Conservation (phyloP, 2,113 vertebrate genomes). For the Pheucticus melanocephalus region DNA sequence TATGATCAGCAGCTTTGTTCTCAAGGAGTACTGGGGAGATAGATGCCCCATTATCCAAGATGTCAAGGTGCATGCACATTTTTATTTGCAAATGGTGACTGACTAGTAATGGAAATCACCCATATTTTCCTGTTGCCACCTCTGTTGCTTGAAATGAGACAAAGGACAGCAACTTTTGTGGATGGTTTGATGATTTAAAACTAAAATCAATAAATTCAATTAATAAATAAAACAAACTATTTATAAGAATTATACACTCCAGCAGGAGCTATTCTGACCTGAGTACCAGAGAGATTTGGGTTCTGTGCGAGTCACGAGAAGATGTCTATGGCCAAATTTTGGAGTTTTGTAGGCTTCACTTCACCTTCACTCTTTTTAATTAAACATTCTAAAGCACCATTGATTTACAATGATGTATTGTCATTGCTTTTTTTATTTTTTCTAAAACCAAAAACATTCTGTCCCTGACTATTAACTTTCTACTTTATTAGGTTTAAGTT, state of each 20-base stretch:
- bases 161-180: background rate
- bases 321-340: background rate
- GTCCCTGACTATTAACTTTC: slow-evolving; percentile 22
- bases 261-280: background rate
- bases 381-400: background rate
- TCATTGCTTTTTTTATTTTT: background rate
- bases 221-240: background rate
- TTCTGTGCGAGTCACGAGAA: background rate
- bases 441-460: background rate
- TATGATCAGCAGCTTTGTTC: background rate
- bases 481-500: slow-evolving; percentile 31
- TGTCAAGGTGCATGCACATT: fast-evolving
- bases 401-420: background rate
- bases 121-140: fast-evolving
- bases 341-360: background rate
- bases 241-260: background rate
- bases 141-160: background rate
- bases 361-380: background rate
- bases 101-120: background rate
- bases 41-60: background rate
- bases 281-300: background rate
- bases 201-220: background rate
- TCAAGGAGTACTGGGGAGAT: background rate
- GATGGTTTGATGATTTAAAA: background rate
- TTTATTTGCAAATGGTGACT: background rate